Conservation (phyloP, 2,797 vertebrate species). For the Ctenopoma kingsleyae region DNA sequence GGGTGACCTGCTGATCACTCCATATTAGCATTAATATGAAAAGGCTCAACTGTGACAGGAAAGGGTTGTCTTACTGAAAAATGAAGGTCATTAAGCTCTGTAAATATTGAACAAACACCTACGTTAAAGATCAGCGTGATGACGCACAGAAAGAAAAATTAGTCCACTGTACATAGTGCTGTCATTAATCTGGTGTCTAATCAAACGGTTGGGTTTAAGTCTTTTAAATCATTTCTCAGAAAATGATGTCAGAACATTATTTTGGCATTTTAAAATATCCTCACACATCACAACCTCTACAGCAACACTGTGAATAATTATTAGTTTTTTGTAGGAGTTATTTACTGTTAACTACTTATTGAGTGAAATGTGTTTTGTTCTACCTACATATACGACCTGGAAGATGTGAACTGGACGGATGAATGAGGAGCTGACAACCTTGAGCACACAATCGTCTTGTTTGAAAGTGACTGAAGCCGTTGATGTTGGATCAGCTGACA, state of each 20-base stretch:
- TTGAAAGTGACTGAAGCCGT: conserved; percentile 47
- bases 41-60: not conserved
- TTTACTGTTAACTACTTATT: not conserved
- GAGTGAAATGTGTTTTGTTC: conserved; percentile 10
- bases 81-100: conserved; percentile 35
- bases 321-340: not conserved
- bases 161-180: not conserved
- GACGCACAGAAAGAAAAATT: conserved; percentile 35
- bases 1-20: not conserved
- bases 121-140: conserved; percentile 36
- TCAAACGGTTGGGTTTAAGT: conserved; percentile 11
- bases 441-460: conserved; percentile 22
- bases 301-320: not conserved
- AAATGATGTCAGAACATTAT: not conserved
- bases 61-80: conserved; percentile 11
- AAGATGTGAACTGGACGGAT: conserved; percentile 1
- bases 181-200: conserved; percentile 28
- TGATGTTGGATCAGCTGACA: conserved; percentile 60
- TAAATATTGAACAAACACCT: conserved; percentile 45
- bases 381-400: not conserved
- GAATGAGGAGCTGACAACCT: conserved; percentile 10
- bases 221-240: conserved; percentile 4
- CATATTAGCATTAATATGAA: conserved; percentile 16
- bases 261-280: conserved; percentile 3
- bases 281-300: not conserved